A percentile compares a stretch with the other conserved stretches of the same genome.
phyloP scores from a whole-genome alignment of 2,113 vertebrate genomes.

The Xiphophorus couchianus region DNA sequence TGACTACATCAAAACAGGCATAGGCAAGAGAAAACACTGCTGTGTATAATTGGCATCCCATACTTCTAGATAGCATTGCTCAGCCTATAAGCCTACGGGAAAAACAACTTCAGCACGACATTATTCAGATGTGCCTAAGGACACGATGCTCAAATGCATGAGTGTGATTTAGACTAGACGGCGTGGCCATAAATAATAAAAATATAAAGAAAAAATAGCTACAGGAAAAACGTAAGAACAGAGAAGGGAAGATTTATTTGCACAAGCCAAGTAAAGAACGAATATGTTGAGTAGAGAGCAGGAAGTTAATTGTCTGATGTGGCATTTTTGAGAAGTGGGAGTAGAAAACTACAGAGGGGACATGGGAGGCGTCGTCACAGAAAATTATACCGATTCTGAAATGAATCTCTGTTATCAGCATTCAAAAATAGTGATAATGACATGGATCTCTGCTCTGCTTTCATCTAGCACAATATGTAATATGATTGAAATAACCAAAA shows the following conservation, averaged over 20 bases:
- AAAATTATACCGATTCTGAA: conserved; percentile 27
- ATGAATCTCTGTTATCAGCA: neutral
- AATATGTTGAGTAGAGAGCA: neutral
- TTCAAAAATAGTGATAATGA: conserved; percentile 28
- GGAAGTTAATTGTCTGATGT: conserved; percentile 37
- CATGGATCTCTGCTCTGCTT: neutral
- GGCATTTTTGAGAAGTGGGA: neutral
- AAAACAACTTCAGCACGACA: conserved; percentile 10
- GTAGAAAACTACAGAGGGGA: conserved; percentile 9
- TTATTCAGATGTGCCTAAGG: neutral
- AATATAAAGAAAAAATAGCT: neutral
- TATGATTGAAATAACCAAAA: neutral
- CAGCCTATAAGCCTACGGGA: conserved; percentile 6
- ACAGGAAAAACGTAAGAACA: neutral
- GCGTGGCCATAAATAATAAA: neutral
- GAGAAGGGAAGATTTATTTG: conserved; percentile 13
- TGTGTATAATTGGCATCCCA: conserved; percentile 35
- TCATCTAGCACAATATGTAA: neutral
- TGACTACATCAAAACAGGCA: conserved; percentile 37
- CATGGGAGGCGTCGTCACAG: neutral
- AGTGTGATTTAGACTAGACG: conserved; percentile 13
- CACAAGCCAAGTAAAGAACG: neutral
- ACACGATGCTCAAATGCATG: conserved; percentile 1
- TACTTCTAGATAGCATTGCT: conserved; percentile 7
- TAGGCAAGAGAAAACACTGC: conserved; percentile 8